A percentile compares a stretch with the other conserved stretches of the same genome.
Evolutionary conservation across 2,113 vertebrate species (phyloP).

Genomic region (Lasiurus cinereus): DNA sequence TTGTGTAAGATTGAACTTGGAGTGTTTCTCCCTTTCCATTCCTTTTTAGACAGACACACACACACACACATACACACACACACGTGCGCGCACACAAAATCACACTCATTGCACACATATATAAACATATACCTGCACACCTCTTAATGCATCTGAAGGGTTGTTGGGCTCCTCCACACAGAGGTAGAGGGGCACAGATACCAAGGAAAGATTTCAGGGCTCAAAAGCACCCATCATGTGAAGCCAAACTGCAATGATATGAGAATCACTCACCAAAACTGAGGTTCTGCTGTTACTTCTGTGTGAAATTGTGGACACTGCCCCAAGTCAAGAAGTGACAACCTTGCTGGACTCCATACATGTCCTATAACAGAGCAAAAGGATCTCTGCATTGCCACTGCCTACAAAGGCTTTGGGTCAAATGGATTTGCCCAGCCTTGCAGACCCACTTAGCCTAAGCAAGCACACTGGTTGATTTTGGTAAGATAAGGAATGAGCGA

Average conservation of each 20-base stretch:
- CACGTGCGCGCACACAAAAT: background rate
- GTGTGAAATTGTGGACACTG: background rate
- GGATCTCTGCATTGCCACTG: background rate
- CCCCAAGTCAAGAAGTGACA: background rate
- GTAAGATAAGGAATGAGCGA: background rate
- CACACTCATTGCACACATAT: background rate
- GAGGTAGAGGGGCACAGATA: background rate
- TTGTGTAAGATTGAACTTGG: background rate
- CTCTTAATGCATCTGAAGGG: background rate
- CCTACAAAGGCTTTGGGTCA: slow-evolving; percentile 43
- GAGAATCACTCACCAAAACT: background rate
- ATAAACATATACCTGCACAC: background rate
- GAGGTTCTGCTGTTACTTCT: background rate
- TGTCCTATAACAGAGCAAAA: background rate
- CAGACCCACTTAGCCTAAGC: slow-evolving; percentile 40
- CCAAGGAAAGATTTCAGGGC: background rate
- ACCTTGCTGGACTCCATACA: background rate
- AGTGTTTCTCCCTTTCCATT: background rate
- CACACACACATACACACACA: background rate
- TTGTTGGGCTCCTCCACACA: background rate
- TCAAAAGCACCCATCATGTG: background rate
- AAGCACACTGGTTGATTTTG: background rate
- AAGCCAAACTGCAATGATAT: background rate
- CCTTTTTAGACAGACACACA: too few relatives aligned
- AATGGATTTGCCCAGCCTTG: slow-evolving; percentile 51